A percentile compares a stretch with the other conserved stretches of the same genome.
phyloP scores from a whole-genome alignment of 2,797 vertebrate genomes.

The Leuciscus waleckii region DNA sequence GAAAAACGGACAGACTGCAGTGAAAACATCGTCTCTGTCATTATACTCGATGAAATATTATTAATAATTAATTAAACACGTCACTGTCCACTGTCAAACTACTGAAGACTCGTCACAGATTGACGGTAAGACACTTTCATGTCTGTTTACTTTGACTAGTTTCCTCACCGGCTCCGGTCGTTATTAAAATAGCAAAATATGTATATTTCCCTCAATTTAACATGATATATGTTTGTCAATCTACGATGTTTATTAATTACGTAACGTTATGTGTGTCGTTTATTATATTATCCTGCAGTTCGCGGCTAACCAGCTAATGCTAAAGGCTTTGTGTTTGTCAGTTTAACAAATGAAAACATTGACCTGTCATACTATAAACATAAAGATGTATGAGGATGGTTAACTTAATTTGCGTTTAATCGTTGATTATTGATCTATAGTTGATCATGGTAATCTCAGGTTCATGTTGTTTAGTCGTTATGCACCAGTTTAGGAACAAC shows the following conservation, averaged over 20 bases:
- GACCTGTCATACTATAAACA: background rate
- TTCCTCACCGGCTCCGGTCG: background rate
- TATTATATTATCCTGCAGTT: background rate
- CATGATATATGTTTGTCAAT: background rate
- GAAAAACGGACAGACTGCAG: slow-evolving; percentile 24
- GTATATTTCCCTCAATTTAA: background rate
- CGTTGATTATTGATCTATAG: background rate
- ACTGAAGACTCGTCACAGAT: slow-evolving; percentile 9
- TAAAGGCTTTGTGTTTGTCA: slow-evolving; percentile 6
- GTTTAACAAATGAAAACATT: background rate
- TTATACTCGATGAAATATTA: background rate
- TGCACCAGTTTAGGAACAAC: background rate
- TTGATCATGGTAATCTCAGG: background rate
- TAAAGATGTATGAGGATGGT: too few species aligned
- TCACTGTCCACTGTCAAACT: background rate
- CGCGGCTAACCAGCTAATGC: slow-evolving; percentile 43
- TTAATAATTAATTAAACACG: background rate
- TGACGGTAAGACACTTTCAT: slow-evolving; percentile 35
- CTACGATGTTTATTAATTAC: too few species aligned
- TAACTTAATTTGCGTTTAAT: background rate
- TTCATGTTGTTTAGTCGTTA: background rate
- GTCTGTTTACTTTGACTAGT: slow-evolving; percentile 18
- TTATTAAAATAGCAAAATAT: background rate
- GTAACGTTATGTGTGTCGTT: background rate
- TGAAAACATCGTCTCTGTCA: slow-evolving; percentile 3